Evolutionary conservation across 2,797 vertebrate species (phyloP).

Genomic region (Crocidura indochinensis): DNA sequence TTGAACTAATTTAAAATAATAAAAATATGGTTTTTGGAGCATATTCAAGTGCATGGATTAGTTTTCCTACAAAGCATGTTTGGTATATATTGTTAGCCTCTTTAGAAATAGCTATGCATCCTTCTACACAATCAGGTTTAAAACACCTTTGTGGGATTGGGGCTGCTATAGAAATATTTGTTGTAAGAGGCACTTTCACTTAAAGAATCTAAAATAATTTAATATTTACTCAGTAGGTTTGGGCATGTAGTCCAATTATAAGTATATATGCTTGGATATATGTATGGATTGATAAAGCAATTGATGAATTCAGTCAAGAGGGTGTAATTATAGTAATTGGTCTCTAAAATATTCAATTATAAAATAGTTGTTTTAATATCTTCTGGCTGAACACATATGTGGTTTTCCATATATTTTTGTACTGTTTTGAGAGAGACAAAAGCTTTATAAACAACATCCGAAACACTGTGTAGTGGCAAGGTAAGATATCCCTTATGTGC

Average conservation of each 20-base stretch:
- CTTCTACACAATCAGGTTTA: slow-evolving; percentile 84
- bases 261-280: slow-evolving; percentile 65
- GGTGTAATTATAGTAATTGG: slow-evolving; percentile 40
- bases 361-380: slow-evolving; percentile 70
- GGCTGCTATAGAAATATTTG: slow-evolving; percentile 82
- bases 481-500: slow-evolving; percentile 85
- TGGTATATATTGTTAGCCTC: slow-evolving; percentile 83
- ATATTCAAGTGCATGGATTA: slow-evolving; percentile 88
- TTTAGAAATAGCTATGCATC: slow-evolving; percentile 88
- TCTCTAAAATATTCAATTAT: slow-evolving; percentile 64
- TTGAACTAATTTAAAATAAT: slow-evolving; percentile 81
- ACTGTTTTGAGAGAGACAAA: slow-evolving; percentile 88
- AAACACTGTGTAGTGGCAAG: slow-evolving; percentile 84
- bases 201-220: slow-evolving; percentile 80
- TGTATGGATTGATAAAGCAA: slow-evolving; percentile 71
- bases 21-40: slow-evolving; percentile 79
- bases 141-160: slow-evolving; percentile 75
- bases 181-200: slow-evolving; percentile 82
- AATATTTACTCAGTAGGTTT: slow-evolving; percentile 57
- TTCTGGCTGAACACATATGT: slow-evolving; percentile 75
- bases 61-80: slow-evolving; percentile 89
- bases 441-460: slow-evolving; percentile 87
- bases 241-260: slow-evolving; percentile 61
- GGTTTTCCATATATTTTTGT: slow-evolving; percentile 84
- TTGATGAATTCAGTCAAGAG: slow-evolving; percentile 62